A percentile compares a stretch with the other conserved stretches of the same genome.
These are phyloP conservation scores for Podarcis siculus DNA, from an alignment of 2,797 vertebrate genomes.

Conservation along the genomic window DNA sequence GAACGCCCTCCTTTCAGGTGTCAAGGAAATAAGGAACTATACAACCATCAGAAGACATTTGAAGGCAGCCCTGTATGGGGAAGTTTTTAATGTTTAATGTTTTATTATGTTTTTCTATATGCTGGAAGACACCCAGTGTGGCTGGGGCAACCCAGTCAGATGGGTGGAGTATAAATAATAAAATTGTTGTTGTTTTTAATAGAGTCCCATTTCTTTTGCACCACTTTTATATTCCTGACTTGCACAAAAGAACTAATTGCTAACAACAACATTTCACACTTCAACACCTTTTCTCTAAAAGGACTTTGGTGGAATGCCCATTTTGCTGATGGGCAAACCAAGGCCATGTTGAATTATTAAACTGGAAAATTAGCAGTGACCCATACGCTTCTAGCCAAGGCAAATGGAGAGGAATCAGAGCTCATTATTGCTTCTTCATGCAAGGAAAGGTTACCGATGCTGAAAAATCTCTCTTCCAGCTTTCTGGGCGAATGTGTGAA, in stretches of 20 bases:
- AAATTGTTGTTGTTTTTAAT: no score
- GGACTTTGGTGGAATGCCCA: not conserved
- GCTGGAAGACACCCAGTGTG: no score
- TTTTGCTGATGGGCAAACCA: not conserved
- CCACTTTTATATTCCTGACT: not conserved
- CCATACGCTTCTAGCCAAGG: not conserved
- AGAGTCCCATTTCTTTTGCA: not conserved
- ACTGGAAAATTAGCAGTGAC: not conserved
- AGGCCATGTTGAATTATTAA: not conserved
- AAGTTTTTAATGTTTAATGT: no score
- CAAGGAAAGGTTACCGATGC: no score
- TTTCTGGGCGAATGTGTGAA: not conserved
- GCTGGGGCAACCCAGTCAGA: no score
- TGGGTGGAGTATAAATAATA: no score
- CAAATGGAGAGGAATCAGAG: not conserved
- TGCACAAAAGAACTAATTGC: not conserved
- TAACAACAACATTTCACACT: not conserved
- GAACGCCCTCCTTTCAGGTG: no score
- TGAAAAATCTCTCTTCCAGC: not conserved
- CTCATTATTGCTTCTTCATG: not conserved
- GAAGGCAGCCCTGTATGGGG: no score
- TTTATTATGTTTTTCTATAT: no score
- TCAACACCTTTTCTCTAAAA: not conserved
- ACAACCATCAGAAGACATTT: no score
- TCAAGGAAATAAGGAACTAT: no score